Evolutionary conservation across 2,113 vertebrate genomes (phyloP).

Genomic region (Nanger granti): DNA sequence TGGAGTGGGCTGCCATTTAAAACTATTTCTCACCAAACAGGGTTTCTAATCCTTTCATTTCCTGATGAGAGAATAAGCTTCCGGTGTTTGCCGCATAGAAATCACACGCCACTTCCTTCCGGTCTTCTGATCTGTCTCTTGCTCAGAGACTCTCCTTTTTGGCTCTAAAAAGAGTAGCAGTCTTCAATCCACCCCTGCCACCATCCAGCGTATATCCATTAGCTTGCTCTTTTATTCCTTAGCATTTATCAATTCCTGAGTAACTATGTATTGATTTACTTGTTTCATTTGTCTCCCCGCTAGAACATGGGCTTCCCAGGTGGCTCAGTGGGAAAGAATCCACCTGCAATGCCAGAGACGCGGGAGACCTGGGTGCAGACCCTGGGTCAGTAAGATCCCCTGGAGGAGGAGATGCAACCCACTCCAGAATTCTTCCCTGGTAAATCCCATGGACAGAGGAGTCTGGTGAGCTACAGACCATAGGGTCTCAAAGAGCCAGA

Average conservation of each 20-base stretch:
- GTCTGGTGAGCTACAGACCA: not conserved
- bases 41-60: not conserved
- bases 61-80: not conserved
- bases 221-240: not conserved
- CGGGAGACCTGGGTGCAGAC: fast-evolving
- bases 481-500: fast-evolving
- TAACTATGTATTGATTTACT: not conserved
- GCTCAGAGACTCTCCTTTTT: not conserved
- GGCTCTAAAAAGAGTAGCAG: not conserved
- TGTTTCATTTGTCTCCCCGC: not conserved
- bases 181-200: not conserved
- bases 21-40: not conserved
- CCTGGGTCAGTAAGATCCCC: not conserved
- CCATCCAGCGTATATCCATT: not conserved
- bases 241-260: not conserved
- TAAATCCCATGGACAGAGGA: not conserved
- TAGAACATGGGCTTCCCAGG: not conserved
- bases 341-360: not conserved
- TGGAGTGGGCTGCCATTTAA: not conserved
- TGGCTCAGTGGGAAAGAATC: not conserved
- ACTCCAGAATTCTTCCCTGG: not conserved
- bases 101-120: not conserved
- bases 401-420: not conserved
- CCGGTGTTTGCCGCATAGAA: not conserved
- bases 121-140: not conserved